Conservation (phyloP, 2,888 invertebrate species). For the Acrocera orbiculus region DNA sequence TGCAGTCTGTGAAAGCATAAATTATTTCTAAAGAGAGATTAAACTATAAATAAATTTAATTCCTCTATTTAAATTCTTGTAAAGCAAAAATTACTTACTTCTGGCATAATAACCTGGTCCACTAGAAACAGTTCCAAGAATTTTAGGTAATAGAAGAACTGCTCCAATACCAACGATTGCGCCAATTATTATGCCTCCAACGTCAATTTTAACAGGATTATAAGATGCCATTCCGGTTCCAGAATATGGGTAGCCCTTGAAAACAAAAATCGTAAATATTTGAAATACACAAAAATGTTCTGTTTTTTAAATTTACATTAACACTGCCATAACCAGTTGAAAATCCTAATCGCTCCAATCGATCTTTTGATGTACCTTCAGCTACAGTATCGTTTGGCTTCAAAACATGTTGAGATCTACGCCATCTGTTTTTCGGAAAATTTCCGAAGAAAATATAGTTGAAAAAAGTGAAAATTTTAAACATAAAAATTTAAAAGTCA, state of each 20-base stretch:
- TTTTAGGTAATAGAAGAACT: slow-evolving; percentile 59
- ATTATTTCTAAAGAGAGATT: too few species aligned
- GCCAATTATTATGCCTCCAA: slow-evolving; percentile 65
- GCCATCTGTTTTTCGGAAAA: slow-evolving; percentile 20
- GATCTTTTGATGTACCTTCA: slow-evolving; percentile 23
- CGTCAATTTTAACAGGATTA: slow-evolving; percentile 59
- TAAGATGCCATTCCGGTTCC: slow-evolving; percentile 40
- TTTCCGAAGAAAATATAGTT: too few species aligned
- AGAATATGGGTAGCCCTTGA: slow-evolving; percentile 27
- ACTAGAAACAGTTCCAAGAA: slow-evolving; percentile 52
- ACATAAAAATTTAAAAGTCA: too few species aligned
- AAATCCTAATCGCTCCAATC: slow-evolving; percentile 27
- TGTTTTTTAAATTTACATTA: slow-evolving; percentile 5
- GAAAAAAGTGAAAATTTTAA: too few species aligned
- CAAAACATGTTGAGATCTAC: slow-evolving; percentile 21
- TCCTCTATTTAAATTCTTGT: slow-evolving; percentile 7
- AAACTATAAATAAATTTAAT: too few species aligned
- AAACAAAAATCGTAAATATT: background rate
- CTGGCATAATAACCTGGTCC: slow-evolving; percentile 53
- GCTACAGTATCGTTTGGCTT: slow-evolving; percentile 15
- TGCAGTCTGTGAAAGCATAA: too few species aligned
- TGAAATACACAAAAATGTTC: background rate
- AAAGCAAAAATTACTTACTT: slow-evolving; percentile 24
- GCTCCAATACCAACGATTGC: slow-evolving; percentile 67
- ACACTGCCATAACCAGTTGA: slow-evolving; percentile 26